A percentile compares a stretch with the other conserved stretches of the same genome.
phyloP scores from a whole-genome alignment of 2,888 invertebrate species.

The Automeris io region DNA sequence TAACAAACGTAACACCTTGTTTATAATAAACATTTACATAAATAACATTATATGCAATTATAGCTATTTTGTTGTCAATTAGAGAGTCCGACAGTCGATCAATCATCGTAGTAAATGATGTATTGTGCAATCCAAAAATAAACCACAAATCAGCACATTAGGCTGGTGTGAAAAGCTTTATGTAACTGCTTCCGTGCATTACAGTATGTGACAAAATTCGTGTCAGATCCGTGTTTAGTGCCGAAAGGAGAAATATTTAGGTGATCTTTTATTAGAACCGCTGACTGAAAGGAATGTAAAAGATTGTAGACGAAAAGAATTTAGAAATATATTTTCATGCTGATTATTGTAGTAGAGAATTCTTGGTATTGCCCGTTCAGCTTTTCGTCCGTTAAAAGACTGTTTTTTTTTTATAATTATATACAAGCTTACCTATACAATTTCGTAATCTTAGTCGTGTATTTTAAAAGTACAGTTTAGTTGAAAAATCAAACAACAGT shows the following conservation, averaged over 20 bases:
- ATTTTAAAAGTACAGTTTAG: too few species aligned
- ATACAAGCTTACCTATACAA: too few species aligned
- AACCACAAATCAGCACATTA: slow-evolving; percentile 7
- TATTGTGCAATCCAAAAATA: slow-evolving; percentile 45
- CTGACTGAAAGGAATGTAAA: slow-evolving; percentile 2
- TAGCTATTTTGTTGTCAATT: slow-evolving; percentile 29
- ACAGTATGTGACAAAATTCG: slow-evolving; percentile 1
- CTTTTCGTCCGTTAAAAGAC: neutral
- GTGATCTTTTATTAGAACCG: slow-evolving; percentile 2
- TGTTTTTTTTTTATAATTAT: too few species aligned
- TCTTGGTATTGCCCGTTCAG: neutral
- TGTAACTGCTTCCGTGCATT: slow-evolving; percentile 6
- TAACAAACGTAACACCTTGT: slow-evolving; percentile 15
- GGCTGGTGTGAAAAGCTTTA: slow-evolving; percentile 8
- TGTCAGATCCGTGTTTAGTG: neutral
- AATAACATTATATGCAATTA: slow-evolving; percentile 13
- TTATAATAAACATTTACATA: slow-evolving; percentile 7
- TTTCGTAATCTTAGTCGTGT: too few species aligned
- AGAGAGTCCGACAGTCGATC: slow-evolving; percentile 31
- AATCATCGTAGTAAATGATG: slow-evolving; percentile 41
- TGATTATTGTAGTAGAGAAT: neutral
- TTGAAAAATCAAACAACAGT: too few species aligned
- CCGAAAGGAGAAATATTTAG: slow-evolving; percentile 3
- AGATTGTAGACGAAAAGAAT: neutral
- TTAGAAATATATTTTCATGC: neutral